Evolutionary conservation across 2,888 invertebrate species (phyloP).

Genomic region (Tetheella fluctuosa): DNA sequence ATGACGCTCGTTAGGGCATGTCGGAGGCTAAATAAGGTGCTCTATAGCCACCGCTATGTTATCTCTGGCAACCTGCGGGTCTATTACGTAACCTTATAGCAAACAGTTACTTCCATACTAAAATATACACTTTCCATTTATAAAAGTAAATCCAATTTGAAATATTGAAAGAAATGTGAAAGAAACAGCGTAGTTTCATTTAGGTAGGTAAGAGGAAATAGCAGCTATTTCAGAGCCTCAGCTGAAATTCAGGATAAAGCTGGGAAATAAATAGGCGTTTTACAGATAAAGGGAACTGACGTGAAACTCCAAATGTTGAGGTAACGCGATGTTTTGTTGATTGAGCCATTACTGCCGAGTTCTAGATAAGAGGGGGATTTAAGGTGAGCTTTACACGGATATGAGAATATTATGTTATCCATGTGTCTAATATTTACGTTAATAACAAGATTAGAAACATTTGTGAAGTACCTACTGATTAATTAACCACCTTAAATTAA

Average conservation of each 20-base stretch:
- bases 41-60: not conserved
- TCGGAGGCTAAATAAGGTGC: not conserved
- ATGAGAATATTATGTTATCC: not conserved
- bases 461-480: too few species aligned
- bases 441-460: too few species aligned
- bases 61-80: not conserved
- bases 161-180: not conserved
- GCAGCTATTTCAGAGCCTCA: slow-evolving; percentile 38
- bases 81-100: not conserved
- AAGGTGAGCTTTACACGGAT: not conserved
- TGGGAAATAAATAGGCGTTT: slow-evolving; percentile 11
- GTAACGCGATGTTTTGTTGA: slow-evolving; percentile 1
- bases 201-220: slow-evolving; percentile 38
- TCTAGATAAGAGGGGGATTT: not conserved
- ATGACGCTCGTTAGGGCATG: slow-evolving; percentile 1
- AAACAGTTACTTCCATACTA: too few species aligned
- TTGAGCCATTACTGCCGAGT: not conserved
- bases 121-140: too few species aligned
- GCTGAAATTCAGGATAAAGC: slow-evolving; percentile 24
- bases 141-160: too few species aligned
- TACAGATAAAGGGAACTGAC: slow-evolving; percentile 19
- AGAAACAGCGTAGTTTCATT: not conserved
- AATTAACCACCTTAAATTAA: too few species aligned
- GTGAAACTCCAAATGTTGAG: not conserved
- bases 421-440: not conserved